Conservation (phyloP, 2,888 invertebrate genomes). For the Kuschelorhynchus macadamiae region DNA sequence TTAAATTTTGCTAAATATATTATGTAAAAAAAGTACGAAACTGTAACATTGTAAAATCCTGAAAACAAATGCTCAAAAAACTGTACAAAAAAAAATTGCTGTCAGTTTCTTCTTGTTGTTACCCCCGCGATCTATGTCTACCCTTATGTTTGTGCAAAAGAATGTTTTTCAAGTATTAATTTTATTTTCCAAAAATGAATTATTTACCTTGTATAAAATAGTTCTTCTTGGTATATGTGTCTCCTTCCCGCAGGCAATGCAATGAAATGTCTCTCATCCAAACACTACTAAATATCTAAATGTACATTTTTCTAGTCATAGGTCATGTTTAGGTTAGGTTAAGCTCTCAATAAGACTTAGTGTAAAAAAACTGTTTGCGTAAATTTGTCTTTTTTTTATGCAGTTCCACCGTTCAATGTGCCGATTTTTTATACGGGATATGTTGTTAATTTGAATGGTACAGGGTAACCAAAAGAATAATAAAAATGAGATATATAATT, state of each 20-base stretch:
- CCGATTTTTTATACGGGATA: constrained; percentile 38
- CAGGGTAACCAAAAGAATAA: no score
- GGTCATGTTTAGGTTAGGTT: constrained; percentile 54
- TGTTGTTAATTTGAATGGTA: background rate
- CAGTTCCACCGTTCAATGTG: constrained; percentile 20
- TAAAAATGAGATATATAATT: no score
- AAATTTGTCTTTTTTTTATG: constrained; percentile 23
- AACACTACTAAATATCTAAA: constrained; percentile 30
- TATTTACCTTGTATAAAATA: constrained; percentile 44
- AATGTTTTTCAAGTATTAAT: constrained; percentile 55
- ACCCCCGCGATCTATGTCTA: background rate
- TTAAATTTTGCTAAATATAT: background rate
- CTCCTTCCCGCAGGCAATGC: no score
- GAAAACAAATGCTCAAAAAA: constrained; percentile 49
- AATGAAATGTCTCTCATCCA: constrained; percentile 57
- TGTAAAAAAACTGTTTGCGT: constrained; percentile 23
- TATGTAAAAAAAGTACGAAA: constrained; percentile 25
- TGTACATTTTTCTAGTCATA: constrained; percentile 60
- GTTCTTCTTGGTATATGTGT: no score
- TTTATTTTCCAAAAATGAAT: constrained; percentile 32
- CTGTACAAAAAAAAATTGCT: constrained; percentile 41
- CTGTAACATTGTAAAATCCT: constrained; percentile 48
- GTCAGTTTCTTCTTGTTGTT: background rate
- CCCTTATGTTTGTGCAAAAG: constrained; percentile 17
- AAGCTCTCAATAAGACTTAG: constrained; percentile 44